These are phyloP conservation scores for Poeciliopsis presidionis DNA, from an alignment of 2,797 vertebrate species.

Conservation along the genomic window DNA sequence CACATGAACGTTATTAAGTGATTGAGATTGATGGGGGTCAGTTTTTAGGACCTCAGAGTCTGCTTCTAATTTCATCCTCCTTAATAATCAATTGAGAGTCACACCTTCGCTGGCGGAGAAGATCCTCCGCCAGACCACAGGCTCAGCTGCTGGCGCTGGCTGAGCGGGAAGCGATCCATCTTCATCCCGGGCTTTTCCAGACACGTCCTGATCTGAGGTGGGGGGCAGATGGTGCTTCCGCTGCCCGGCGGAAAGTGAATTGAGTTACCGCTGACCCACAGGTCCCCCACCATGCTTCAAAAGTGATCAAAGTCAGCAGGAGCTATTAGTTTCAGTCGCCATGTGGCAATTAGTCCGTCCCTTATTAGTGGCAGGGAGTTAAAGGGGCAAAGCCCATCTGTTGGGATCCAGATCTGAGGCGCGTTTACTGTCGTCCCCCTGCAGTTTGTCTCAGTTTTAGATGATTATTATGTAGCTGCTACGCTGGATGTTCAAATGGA, in stretches of 20 bases:
- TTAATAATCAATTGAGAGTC: conserved; percentile 62
- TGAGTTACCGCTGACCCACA: conserved; percentile 77
- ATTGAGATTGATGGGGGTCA: conserved; percentile 71
- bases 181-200: conserved; percentile 58
- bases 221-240: conserved; percentile 71
- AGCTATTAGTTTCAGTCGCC: conserved; percentile 54
- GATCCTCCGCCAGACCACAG: conserved; percentile 29
- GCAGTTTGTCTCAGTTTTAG: conserved; percentile 29
- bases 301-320: conserved; percentile 49
- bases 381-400: conserved; percentile 71
- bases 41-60: conserved; percentile 53
- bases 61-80: conserved; percentile 53
- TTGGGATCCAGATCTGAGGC: conserved; percentile 52
- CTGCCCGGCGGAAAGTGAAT: conserved; percentile 62
- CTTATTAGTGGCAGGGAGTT: conserved; percentile 62
- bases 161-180: conserved; percentile 75
- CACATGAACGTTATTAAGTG: conserved; percentile 49
- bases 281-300: conserved; percentile 52
- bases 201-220: conserved; percentile 26
- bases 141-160: conserved; percentile 60
- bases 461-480: conserved; percentile 41
- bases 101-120: conserved; percentile 51
- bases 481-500: not conserved
- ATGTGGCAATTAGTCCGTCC: conserved; percentile 64
- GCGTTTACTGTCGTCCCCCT: conserved; percentile 13